A percentile compares a stretch with the other conserved stretches of the same genome.
Evolutionary conservation across 1,140 invertebrate genomes (phyloP).

Genomic region (Oppia nitens): DNA sequence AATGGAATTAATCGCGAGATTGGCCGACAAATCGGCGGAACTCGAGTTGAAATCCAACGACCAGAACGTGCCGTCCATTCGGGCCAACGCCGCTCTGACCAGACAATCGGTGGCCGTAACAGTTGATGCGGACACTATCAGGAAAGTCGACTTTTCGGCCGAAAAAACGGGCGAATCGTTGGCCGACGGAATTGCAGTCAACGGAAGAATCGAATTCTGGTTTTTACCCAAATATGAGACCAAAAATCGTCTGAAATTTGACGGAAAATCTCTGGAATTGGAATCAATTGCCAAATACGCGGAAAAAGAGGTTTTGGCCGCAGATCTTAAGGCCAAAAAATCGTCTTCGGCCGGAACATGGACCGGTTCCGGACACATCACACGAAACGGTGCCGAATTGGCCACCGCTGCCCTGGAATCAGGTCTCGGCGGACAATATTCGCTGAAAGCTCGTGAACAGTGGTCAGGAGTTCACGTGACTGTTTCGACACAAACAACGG

Average conservation of each 20-base stretch:
- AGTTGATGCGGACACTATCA: neutral
- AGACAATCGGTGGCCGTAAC: neutral
- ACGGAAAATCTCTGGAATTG: neutral
- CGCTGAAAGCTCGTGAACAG: neutral
- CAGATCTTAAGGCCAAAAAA: neutral
- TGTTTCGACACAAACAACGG: neutral
- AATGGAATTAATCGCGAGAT: slow-evolving; percentile 6
- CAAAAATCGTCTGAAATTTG: neutral
- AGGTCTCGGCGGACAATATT: neutral
- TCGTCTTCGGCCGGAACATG: neutral
- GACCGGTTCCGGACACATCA: neutral
- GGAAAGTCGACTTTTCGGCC: slow-evolving; percentile 9
- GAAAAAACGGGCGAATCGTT: slow-evolving; percentile 1
- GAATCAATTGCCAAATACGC: neutral
- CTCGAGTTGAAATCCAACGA: neutral
- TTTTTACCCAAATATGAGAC: slow-evolving; percentile 6
- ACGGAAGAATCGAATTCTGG: slow-evolving; percentile 4
- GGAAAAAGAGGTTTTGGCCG: neutral
- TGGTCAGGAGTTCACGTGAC: neutral
- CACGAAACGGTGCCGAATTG: neutral
- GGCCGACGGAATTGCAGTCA: neutral
- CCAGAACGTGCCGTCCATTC: neutral
- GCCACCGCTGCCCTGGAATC: neutral
- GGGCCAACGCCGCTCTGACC: neutral
- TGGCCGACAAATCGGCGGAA: neutral